Percentiles rank a stretch among this genome's conserved stretches.
Evolutionary conservation across 2,113 vertebrate species (phyloP).

Genomic region (cattle (Bos taurus)): ARS-UCD2.0 NC_037329.1:39494001-39494500

Average conservation of each 20-base stretch:
- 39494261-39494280: not conserved
- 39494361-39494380: not conserved
- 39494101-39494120: not conserved
- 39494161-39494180: not conserved
- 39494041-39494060: not conserved
- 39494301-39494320: not conserved
- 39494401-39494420: not conserved
- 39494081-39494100: not conserved
- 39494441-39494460: not conserved
- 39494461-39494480: not conserved
- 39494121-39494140: not conserved
- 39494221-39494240: not conserved
- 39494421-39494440: not conserved
- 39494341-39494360: not conserved
- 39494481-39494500: not conserved
- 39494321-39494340: not conserved
- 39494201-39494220: not conserved
- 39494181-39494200: not conserved
- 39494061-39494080: conserved; percentile 9
- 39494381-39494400: not conserved
- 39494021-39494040: not conserved
- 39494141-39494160: not conserved
- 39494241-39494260: not conserved
- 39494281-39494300: not conserved
- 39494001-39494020: not conserved